Evolutionary conservation across 2,888 invertebrate species (phyloP).

Genomic region (Acrobasis repandana): DNA sequence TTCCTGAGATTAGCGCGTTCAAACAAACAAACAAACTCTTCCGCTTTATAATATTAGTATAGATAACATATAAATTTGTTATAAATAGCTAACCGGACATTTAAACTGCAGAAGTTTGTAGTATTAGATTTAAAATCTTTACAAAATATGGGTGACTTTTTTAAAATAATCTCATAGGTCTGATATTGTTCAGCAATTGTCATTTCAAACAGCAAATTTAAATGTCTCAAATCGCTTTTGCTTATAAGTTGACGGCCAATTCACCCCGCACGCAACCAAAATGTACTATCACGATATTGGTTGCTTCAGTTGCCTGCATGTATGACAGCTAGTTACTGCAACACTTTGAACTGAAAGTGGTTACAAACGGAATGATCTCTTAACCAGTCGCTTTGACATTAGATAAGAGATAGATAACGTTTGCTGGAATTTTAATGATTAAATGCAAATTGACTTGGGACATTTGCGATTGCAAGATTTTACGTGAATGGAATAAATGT

Average conservation of each 20-base stretch:
- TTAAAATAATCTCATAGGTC: no score
- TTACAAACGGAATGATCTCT: neutral
- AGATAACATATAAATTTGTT: no score
- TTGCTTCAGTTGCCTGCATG: conserved; percentile 20
- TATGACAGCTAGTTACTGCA: conserved; percentile 1
- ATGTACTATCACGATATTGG: conserved; percentile 53
- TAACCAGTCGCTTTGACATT: conserved; percentile 4
- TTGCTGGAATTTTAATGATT: conserved; percentile 11
- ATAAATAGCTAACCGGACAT: no score
- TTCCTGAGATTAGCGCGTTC: no score
- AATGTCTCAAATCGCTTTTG: conserved; percentile 2
- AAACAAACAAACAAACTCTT: no score
- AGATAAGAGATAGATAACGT: conserved; percentile 13
- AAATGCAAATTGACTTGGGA: conserved; percentile 9
- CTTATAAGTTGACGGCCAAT: neutral
- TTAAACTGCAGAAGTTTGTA: no score
- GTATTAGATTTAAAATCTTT: no score
- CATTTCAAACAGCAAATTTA: neutral
- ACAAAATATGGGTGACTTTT: no score
- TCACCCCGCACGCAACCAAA: conserved; percentile 61
- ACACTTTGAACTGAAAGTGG: neutral
- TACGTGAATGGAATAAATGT: conserved; percentile 10
- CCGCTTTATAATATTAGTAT: no score
- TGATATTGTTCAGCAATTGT: neutral
- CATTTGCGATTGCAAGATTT: conserved; percentile 6